Percentiles rank a stretch among this genome's conserved stretches.
Conservation (phyloP, 2,888 invertebrate species). For the Eutolmus rufibarbis region DNA sequence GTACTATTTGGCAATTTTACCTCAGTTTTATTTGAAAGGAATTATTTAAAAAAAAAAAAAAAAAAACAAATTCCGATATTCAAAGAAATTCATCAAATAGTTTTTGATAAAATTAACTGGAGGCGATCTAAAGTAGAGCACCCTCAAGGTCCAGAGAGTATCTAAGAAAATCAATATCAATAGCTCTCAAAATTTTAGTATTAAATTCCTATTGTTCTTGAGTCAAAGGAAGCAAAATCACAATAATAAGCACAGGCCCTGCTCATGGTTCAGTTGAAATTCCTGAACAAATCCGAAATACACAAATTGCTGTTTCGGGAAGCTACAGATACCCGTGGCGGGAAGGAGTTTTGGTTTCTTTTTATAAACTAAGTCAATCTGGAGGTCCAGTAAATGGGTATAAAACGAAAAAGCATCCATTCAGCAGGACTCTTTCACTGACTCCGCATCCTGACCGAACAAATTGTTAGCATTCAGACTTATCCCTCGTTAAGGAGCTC, state of each 20-base stretch:
- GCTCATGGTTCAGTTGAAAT: background rate
- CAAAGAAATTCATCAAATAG: background rate
- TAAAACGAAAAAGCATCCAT: background rate
- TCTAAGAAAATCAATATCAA: background rate
- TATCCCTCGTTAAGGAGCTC: background rate
- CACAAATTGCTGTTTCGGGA: background rate
- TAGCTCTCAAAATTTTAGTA: background rate
- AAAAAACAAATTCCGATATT: too few relatives aligned
- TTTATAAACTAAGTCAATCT: background rate
- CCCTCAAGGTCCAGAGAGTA: background rate
- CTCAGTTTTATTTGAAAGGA: too few relatives aligned
- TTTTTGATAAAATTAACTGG: background rate
- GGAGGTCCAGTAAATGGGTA: background rate
- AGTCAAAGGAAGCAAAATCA: background rate
- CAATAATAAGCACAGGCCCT: background rate
- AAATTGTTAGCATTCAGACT: constrained; percentile 24
- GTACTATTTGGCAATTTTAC: background rate
- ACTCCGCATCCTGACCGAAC: constrained; percentile 1
- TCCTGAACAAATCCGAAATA: background rate
- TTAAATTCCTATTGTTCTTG: background rate
- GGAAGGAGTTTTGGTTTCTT: background rate
- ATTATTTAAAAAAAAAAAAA: background rate
- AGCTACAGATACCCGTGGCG: background rate
- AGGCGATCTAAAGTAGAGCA: background rate
- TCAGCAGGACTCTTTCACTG: background rate